phyloP scores from a whole-genome alignment of 1,140 invertebrate species.

The Leptinotarsa texana region DNA sequence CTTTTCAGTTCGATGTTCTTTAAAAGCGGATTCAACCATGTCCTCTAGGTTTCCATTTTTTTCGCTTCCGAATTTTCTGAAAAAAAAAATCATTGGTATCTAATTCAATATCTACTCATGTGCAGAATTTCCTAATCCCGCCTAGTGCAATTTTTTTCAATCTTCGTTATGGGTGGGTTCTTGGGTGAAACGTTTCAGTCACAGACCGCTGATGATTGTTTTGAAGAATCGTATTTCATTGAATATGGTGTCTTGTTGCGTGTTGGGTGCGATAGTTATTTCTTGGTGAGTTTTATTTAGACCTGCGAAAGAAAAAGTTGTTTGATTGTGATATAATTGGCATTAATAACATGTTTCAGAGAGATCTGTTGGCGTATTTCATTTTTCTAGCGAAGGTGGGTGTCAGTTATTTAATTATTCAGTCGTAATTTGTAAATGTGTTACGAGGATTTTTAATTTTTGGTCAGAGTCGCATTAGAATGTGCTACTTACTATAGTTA shows the following conservation, averaged over 20 bases:
- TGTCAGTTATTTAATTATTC: neutral
- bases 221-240: constrained; percentile 15
- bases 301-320: neutral
- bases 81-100: no score
- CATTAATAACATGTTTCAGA: constrained; percentile 12
- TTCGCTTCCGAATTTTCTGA: no score
- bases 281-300: constrained; percentile 4
- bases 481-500: no score
- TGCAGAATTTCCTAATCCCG: neutral
- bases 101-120: no score
- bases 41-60: no score
- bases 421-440: no score
- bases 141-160: constrained; percentile 2
- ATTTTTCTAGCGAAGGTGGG: constrained; percentile 11
- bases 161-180: neutral
- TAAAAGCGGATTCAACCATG: no score
- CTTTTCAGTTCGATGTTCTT: no score
- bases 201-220: constrained; percentile 19
- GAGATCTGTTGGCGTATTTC: constrained; percentile 10
- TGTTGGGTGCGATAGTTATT: neutral
- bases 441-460: no score
- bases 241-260: constrained; percentile 4
- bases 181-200: constrained; percentile 7
- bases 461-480: no score
- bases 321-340: neutral